Conservation (phyloP, 2,888 invertebrate genomes). For the Diploptera punctata region DNA sequence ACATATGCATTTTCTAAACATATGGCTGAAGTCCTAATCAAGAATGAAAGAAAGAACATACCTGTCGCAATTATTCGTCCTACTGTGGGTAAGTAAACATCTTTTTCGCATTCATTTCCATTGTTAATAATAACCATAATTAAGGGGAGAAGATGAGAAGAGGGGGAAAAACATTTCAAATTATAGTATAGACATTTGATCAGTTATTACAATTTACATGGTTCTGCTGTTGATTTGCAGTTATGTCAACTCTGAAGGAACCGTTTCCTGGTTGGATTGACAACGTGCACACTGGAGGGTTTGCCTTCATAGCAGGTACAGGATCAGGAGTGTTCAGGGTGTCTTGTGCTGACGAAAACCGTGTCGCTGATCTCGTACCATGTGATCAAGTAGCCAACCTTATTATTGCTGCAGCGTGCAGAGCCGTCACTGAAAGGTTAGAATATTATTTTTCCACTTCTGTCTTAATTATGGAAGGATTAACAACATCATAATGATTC, state of each 20-base stretch:
- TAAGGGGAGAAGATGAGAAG: no score
- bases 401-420: conserved; percentile 55
- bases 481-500: no score
- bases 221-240: conserved; percentile 30
- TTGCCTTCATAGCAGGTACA: conserved; percentile 51
- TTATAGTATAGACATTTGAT: no score
- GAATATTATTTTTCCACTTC: no score
- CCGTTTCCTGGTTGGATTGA: conserved; percentile 57
- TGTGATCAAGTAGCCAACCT: conserved; percentile 52
- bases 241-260: conserved; percentile 54
- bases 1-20: conserved; percentile 97
- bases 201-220: no score
- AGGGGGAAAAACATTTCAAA: no score
- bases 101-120: no score
- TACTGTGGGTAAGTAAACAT: conserved; percentile 82
- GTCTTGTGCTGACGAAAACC: conserved; percentile 49
- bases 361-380: conserved; percentile 46
- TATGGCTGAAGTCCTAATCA: conserved; percentile 88
- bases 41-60: conserved; percentile 69
- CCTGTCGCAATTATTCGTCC: conserved; percentile 92
- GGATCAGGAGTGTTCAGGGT: conserved; percentile 55
- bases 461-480: no score
- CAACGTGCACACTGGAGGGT: conserved; percentile 61
- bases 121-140: no score
- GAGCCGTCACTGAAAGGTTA: conserved; percentile 47